phyloP scores from a whole-genome alignment of 1,140 invertebrate genomes.

The Musca domestica region DNA sequence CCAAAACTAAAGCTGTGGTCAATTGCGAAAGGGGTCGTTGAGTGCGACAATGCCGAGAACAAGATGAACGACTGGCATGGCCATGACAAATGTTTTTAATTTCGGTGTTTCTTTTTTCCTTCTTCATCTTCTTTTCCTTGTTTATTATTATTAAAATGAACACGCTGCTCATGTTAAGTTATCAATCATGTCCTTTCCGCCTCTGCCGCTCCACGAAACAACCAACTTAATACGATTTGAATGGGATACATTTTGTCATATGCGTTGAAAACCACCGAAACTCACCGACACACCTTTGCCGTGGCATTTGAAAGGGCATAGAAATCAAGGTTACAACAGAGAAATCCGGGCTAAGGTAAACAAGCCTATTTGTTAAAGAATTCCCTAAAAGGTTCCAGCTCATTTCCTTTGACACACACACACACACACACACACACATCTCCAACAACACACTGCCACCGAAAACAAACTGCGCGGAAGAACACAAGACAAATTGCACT shows the following conservation, averaged over 20 bases:
- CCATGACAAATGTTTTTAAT: no score
- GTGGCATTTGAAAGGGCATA: no score
- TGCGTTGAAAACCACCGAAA: neutral
- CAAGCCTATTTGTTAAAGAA: constrained; percentile 21
- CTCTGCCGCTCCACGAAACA: neutral
- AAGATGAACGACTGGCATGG: no score
- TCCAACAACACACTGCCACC: neutral
- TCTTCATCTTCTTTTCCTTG: no score
- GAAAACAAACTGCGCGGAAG: neutral
- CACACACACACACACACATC: neutral
- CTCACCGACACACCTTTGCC: no score
- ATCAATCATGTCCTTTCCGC: constrained; percentile 1
- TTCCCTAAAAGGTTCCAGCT: constrained; percentile 5
- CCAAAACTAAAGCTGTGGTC: no score
- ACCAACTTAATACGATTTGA: neutral
- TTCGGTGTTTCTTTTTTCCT: no score
- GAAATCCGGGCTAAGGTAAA: constrained; percentile 1
- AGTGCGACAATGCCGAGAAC: no score
- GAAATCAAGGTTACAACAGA: neutral
- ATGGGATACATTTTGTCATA: constrained; percentile 8
- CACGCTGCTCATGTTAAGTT: neutral
- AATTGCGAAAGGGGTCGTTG: no score
- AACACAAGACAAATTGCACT: constrained; percentile 19
- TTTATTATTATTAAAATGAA: no score
- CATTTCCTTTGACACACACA: constrained; percentile 12